Evolutionary conservation across 2,797 vertebrate species (phyloP).

Genomic region (Meda fulgida): DNA sequence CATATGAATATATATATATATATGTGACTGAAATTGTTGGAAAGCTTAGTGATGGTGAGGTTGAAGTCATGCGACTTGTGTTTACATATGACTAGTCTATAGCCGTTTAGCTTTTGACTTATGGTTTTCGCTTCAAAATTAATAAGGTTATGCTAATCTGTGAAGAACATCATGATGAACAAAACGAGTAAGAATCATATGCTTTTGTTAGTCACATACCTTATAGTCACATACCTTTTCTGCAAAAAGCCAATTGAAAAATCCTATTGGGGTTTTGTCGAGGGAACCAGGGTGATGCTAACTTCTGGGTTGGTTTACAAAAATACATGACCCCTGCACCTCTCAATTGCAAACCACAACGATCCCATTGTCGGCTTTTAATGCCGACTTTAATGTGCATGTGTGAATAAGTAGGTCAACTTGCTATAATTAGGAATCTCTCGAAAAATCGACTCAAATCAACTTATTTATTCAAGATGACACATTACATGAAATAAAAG

Average conservation of each 20-base stretch:
- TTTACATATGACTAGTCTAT: not conserved
- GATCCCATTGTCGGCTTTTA: not conserved
- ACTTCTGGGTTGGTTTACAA: not conserved
- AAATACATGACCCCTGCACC: not conserved
- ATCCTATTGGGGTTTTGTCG: not conserved
- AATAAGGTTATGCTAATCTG: not conserved
- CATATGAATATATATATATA: no score
- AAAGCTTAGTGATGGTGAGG: no score
- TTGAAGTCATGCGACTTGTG: not conserved
- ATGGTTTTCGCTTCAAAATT: not conserved
- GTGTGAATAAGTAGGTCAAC: not conserved
- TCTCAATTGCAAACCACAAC: no score
- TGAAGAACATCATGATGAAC: not conserved
- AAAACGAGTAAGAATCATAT: not conserved
- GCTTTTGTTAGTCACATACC: not conserved
- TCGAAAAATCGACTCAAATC: not conserved
- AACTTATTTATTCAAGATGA: not conserved
- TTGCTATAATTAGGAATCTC: not conserved
- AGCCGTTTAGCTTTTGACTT: not conserved
- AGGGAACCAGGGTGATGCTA: not conserved
- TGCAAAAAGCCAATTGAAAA: not conserved
- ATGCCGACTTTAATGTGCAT: not conserved
- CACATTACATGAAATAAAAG: slow-evolving; percentile 1
- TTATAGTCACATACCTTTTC: not conserved
- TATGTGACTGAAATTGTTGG: no score